phyloP scores from a whole-genome alignment of 1,140 invertebrate genomes.

The Lineus longissimus region DNA sequence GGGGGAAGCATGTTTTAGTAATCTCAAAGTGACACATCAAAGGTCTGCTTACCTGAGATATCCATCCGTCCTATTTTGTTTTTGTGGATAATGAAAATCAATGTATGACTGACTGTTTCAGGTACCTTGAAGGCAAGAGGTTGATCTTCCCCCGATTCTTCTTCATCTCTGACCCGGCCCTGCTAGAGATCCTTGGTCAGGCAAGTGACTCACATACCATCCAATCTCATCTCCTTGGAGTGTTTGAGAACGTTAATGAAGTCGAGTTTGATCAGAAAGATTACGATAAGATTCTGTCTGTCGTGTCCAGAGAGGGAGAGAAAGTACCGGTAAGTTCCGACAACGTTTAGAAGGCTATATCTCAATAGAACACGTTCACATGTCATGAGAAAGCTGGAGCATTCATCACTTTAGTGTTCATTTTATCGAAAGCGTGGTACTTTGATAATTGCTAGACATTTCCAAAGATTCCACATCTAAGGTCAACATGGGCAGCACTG shows the following conservation, averaged over 20 bases:
- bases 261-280: conserved; percentile 93
- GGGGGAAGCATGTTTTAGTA: no score
- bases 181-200: conserved; percentile 92
- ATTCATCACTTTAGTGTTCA: no score
- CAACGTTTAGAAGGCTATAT: no score
- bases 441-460: no score
- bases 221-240: conserved; percentile 86
- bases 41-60: no score
- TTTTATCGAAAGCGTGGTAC: no score
- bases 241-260: conserved; percentile 91
- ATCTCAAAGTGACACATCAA: no score
- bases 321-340: conserved; percentile 65
- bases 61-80: background rate
- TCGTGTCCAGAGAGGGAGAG: conserved; percentile 90
- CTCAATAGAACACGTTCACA: no score
- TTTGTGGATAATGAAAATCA: background rate
- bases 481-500: no score
- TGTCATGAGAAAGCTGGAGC: no score
- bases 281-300: conserved; percentile 90
- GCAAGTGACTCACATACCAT: conserved; percentile 96
- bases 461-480: no score
- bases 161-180: conserved; percentile 93
- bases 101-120: conserved; percentile 12
- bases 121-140: conserved; percentile 91
- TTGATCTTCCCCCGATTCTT: conserved; percentile 96